Evolutionary conservation across 2,797 vertebrate species (phyloP).

Genomic region (Lepus oiostolus): DNA sequence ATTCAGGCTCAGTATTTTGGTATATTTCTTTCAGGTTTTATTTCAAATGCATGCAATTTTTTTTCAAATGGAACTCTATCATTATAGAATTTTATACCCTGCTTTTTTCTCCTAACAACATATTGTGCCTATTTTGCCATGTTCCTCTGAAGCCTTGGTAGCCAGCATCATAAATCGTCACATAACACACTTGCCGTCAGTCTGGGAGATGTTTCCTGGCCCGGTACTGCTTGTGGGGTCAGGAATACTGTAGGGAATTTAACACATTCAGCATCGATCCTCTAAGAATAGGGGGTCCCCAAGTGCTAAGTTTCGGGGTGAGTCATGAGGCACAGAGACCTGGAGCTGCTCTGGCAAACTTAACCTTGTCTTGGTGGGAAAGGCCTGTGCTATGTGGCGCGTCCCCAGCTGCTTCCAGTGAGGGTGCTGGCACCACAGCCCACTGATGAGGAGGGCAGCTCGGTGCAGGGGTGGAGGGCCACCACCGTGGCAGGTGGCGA

Average conservation of each 20-base stretch:
- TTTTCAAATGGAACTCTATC: background rate
- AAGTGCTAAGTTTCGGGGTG: background rate
- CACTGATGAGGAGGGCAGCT: background rate
- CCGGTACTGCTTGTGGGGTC: background rate
- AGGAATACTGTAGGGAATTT: background rate
- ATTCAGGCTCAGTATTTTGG: background rate
- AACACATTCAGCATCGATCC: background rate
- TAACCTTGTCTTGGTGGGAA: background rate
- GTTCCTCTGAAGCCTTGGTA: background rate
- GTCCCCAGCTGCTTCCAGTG: background rate
- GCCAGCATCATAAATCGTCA: background rate
- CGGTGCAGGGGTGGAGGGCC: background rate
- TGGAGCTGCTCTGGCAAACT: background rate
- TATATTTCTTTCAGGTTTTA: constrained; percentile 2
- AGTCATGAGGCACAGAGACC: background rate
- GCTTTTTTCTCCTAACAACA: background rate
- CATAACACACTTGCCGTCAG: background rate
- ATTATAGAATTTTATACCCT: constrained; percentile 18
- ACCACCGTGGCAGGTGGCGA: background rate
- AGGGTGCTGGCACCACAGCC: background rate
- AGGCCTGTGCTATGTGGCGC: background rate
- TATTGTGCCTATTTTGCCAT: constrained; percentile 28
- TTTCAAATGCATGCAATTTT: background rate
- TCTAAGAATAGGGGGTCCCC: background rate
- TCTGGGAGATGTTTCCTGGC: background rate